A percentile compares a stretch with the other conserved stretches of the same genome.
Conservation (phyloP, 2,113 vertebrate species). For the Himantopus leucocephalus region DNA sequence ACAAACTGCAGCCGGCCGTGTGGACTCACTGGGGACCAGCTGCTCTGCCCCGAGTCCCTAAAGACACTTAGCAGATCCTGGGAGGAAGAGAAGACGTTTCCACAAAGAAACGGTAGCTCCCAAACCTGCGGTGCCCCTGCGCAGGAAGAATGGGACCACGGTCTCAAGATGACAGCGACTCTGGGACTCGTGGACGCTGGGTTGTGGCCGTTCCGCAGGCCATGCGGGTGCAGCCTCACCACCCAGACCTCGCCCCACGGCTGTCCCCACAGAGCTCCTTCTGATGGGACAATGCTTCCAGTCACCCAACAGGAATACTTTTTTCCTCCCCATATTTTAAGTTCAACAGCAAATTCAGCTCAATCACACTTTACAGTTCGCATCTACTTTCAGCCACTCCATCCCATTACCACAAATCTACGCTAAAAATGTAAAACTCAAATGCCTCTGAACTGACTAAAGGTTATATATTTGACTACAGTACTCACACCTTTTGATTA, state of each 20-base stretch:
- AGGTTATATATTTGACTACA: neutral
- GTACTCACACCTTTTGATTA: neutral
- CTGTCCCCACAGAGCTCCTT: neutral
- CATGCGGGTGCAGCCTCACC: neutral
- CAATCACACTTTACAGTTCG: neutral
- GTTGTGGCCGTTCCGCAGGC: neutral
- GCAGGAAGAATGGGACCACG: accelerated
- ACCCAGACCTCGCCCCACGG: neutral
- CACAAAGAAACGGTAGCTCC: neutral
- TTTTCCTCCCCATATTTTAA: neutral
- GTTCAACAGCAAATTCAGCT: neutral
- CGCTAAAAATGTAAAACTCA: neutral
- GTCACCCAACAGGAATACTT: neutral
- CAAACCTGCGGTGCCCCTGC: neutral
- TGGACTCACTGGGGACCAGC: accelerated
- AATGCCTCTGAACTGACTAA: neutral
- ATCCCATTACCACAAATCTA: neutral
- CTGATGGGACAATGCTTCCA: neutral
- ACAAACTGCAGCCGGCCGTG: accelerated
- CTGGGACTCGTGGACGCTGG: neutral
- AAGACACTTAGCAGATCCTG: neutral
- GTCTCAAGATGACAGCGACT: neutral
- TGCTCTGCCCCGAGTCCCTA: neutral
- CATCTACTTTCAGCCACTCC: neutral
- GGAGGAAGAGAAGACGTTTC: neutral